Evolutionary conservation across 2,113 vertebrate genomes (phyloP).

Genomic region (Gavia stellata): DNA sequence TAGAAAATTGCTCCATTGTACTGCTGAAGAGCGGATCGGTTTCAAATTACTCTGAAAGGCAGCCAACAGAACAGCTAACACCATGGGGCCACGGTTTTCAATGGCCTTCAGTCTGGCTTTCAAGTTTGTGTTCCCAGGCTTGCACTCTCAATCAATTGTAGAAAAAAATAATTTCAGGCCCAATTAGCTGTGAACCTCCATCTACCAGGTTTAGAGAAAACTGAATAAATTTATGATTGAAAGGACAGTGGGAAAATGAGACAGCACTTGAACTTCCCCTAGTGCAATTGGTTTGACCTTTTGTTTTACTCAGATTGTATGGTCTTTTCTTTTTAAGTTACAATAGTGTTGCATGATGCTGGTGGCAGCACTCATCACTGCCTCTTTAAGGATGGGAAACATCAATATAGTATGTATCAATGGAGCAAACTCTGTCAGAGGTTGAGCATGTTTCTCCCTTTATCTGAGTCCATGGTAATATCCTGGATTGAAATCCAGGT

Average conservation of each 20-base stretch:
- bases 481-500: neutral
- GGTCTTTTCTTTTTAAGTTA: neutral
- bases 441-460: neutral
- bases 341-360: neutral
- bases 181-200: neutral
- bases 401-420: neutral
- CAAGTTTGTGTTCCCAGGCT: neutral
- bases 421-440: neutral
- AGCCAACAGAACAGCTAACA: slow-evolving; percentile 29
- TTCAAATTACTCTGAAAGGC: slow-evolving; percentile 41
- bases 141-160: slow-evolving; percentile 1
- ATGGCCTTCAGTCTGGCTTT: neutral
- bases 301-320: neutral
- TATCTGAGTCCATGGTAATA: neutral
- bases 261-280: neutral
- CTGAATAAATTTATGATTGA: neutral
- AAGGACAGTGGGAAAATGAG: neutral
- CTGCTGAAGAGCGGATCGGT: neutral
- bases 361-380: neutral
- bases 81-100: neutral
- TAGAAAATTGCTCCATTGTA: slow-evolving; percentile 41
- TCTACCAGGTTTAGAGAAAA: neutral
- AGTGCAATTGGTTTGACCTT: neutral
- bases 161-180: slow-evolving; percentile 36
- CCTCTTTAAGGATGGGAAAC: neutral